Base-by-base conservation (phyloP, 2,888 invertebrate species). In the Eudemis profundana region DNA sequence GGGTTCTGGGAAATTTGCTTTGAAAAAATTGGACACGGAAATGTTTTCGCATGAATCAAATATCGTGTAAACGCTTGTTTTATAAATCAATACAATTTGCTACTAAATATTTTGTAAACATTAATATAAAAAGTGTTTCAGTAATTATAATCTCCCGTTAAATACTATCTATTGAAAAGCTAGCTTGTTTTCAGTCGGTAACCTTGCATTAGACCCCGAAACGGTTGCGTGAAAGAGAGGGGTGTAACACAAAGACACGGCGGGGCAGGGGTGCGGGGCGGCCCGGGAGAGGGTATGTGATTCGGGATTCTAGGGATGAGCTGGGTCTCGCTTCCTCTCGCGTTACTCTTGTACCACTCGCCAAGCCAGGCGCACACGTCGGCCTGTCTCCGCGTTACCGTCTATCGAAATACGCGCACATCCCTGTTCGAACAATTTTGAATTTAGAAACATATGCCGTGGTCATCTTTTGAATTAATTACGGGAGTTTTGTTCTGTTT, bases 261-360 rank as follows among this genome's bases (percentile, higher is more conserved):
- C 81, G 85, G 78, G 89, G 87, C 84, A 87, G 78, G 80, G 77
- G 82, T 75, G 81, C 81, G 85, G 82, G 85, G 82, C 82, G 87
- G 86, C 82, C 86, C 85, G 83, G 89, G 87, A 83, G 87, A 89
- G 85, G 91, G 89, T 87, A 88, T 87, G 81, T 85, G 92, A 86
- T 90, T 90, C 85, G 91, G 93, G 87, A 91, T 89, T 84, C 89
- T 90, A 89, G 93, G 93, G 89, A 93, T 94, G 93, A 90, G 90
- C 86, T 84, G 84, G 83, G 79, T 89, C 91, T 90, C 90, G 86
- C 89, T 90, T 90, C 86, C 87, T 88, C 90, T 86, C 90, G 74
- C 80, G 87, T 88, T 92, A 92, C 85, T 91, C 85, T 84, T 85
- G 87, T 84, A 84, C 84, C 83, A 91, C 81, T 79, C 90, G 92